A percentile compares a stretch with the other conserved stretches of the same genome.
phyloP scores from a whole-genome alignment of 35 echinoderm and acorn worm species.

The Heliocidaris tuberculata region DNA sequence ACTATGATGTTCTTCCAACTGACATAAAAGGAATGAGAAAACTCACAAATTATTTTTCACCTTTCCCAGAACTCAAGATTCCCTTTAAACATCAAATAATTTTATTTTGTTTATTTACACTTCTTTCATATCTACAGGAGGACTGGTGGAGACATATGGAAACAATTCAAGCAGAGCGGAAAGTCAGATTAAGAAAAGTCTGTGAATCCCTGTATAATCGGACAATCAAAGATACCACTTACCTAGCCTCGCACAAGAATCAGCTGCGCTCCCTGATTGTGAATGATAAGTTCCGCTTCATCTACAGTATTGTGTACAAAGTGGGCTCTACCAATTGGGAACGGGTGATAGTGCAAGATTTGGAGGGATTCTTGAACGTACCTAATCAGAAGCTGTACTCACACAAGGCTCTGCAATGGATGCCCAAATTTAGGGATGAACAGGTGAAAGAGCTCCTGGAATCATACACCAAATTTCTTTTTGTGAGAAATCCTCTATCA shows the following conservation, averaged over 20 bases:
- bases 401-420: conserved; percentile 81
- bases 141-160: conserved; percentile 21
- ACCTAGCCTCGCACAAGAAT: conserved; percentile 54
- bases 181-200: conserved; percentile 40
- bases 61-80: no score
- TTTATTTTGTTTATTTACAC: not conserved
- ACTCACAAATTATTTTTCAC: no score
- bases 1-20: no score
- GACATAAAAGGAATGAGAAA: no score
- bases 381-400: conserved; percentile 82
- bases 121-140: not conserved
- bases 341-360: conserved; percentile 78
- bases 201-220: conserved; percentile 24
- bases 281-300: conserved; percentile 75
- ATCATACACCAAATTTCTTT: conserved; percentile 87
- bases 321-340: conserved; percentile 95
- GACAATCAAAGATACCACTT: conserved; percentile 7
- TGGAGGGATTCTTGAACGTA: conserved; percentile 79
- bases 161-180: not conserved
- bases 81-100: no score
- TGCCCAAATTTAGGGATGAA: conserved; percentile 59
- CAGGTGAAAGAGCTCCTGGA: conserved; percentile 52
- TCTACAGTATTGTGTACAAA: conserved; percentile 96
- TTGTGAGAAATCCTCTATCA: conserved; percentile 84
- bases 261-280: conserved; percentile 78